Evolutionary conservation across 1,140 invertebrate species (phyloP).

Genomic region (Bombus pascuorum): DNA sequence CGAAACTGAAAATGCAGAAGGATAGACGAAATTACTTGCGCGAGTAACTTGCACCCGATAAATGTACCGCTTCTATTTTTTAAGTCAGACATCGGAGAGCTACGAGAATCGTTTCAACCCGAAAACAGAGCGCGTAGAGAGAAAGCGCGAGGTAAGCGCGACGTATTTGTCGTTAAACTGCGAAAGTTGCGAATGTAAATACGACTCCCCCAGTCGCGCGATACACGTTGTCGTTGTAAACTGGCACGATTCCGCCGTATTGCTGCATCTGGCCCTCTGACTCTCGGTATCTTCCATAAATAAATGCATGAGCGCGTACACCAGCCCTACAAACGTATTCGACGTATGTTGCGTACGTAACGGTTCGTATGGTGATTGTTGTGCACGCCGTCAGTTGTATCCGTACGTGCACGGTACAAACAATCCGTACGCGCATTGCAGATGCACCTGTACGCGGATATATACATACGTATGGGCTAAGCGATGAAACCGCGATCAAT

Average conservation of each 20-base stretch:
- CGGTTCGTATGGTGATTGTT: constrained; percentile 62
- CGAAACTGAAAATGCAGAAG: too few species aligned
- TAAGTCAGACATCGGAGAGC: too few species aligned
- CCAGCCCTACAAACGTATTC: not conserved
- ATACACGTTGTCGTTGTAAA: constrained; percentile 68
- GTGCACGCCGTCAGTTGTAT: constrained; percentile 35
- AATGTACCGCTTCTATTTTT: too few species aligned
- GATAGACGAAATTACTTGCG: too few species aligned
- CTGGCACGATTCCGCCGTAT: constrained; percentile 65
- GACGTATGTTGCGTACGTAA: constrained; percentile 38
- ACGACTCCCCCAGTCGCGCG: constrained; percentile 47
- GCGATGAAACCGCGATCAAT: constrained; percentile 56
- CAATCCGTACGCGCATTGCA: constrained; percentile 42
- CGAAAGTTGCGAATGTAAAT: constrained; percentile 79
- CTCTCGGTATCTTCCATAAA: constrained; percentile 69
- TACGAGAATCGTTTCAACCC: too few species aligned
- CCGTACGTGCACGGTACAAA: constrained; percentile 37
- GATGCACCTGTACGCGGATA: constrained; percentile 6
- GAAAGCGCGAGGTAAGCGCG: not conserved
- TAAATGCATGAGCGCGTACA: constrained; percentile 70
- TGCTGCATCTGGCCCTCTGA: constrained; percentile 53
- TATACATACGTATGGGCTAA: constrained; percentile 8
- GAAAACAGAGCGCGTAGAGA: too few species aligned
- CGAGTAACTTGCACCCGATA: too few species aligned
- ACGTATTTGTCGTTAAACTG: constrained; percentile 70